Evolutionary conservation across 2,797 vertebrate species (phyloP), one percentile per base, ranked within the genome.

Genomic region (Microctenopoma steveboyesi): DNA sequence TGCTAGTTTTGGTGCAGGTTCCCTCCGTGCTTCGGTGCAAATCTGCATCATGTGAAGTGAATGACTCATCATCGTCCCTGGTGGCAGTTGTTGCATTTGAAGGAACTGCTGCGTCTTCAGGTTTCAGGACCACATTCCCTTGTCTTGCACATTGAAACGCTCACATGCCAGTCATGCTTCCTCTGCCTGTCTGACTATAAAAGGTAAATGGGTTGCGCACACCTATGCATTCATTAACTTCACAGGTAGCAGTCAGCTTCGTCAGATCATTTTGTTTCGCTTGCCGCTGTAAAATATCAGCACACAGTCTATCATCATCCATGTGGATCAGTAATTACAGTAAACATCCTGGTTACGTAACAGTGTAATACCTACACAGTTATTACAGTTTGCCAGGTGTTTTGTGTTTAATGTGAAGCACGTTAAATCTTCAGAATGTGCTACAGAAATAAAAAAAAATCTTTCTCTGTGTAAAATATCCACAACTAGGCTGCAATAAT

Each of bases 81-180:
- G 18, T 30, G 3, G 40, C 43, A 4, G 33, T 28, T 13, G 49
- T 15, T 22, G 42, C 49, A 2, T 75, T 46, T 56, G 10, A 60
- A 43, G 39, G 22, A 86, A 72, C 25, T 58, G 80, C 71, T 46
- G 47, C 5, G 58, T 86, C 80, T 57, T 74, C 81, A 78, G 27
- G 15, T 86, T 75, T 58, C 14, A 54, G 25, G 57, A 53, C 64
- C 22, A 35, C 53, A 45, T 65, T 52, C 27, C 67, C 47, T 69
- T 65, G 55, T 47, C 30, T 51, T 72, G 73, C 65, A 10, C 47
- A 61, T 72, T 64, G 22, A 59, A 16, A 68, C 0, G 7, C 79
- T 89, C 90, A 88, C 88, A 69, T 89, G 88, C 51, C 35, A 9
- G 74, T 91, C 88, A 90, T 48, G 79, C 84, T 74, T 76, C 63